Base-by-base conservation (phyloP, 2,888 invertebrate species). In the Microchrysa polita region DNA sequence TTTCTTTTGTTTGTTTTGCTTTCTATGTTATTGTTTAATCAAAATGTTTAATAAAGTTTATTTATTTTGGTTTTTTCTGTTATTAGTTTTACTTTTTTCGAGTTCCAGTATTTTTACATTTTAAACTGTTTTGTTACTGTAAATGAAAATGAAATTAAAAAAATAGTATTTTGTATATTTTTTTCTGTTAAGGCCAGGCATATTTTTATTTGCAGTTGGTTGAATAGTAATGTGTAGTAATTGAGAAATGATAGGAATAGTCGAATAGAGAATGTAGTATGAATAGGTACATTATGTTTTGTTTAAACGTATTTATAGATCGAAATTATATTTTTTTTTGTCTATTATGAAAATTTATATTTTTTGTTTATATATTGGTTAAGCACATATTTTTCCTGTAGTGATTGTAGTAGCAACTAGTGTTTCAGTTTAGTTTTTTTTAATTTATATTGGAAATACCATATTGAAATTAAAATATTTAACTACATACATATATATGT, bases 81-180 rank as follows among this genome's bases (percentile, higher is more conserved):
- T 48, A 20, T 65, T 65, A 18, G 44, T 65, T 65, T 65, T 48
- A 14, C 65, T 65, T 48, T 48, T 65, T 65, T 65, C 48, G 65
- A 65, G 48, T 65, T 48, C 14, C 12, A 12, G n/a, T 57, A n/a
- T 34, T 34, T 34, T 34, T 34, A 7, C 2, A 34, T 57, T 57
- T 52, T 67, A n/a, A n/a, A n/a, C 27, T 52, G 23, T 67, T 23
- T 67, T 18, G 52, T 27, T 52, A 12, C 27, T 52, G 52, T 67
- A 27, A 67, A 67, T 52, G 27, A 67, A 52, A 23, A 23, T 48
- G 1, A 52, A 52, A 52, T 23, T 23, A 67, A 52, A 67, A n/a
- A 67, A 53, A 67, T 67, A 67, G n/a, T 23, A 67, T 14, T 48
- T 67, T 7, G n/a, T 53, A 5, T 5, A 2, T n/a, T 53, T 67